Conservation (phyloP, 2,888 invertebrate genomes). For the Meloe dianella region DNA sequence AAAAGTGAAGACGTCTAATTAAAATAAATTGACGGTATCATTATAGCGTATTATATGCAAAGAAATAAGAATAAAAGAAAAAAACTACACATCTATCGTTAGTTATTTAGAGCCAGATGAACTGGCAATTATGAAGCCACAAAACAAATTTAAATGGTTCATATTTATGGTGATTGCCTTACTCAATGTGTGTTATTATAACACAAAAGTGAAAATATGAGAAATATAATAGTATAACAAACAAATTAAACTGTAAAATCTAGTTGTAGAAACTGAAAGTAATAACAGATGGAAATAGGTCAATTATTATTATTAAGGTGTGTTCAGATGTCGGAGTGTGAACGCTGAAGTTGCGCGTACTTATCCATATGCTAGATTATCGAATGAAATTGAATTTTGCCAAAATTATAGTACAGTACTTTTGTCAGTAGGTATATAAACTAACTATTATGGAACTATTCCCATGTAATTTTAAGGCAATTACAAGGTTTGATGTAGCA, state of each 20-base stretch:
- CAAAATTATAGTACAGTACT: too few relatives aligned
- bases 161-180: neutral
- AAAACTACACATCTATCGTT: neutral
- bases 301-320: too few relatives aligned
- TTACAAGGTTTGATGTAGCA: too few relatives aligned
- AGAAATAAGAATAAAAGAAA: neutral
- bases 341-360: too few relatives aligned
- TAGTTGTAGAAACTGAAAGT: neutral
- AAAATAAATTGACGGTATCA: neutral
- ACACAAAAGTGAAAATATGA: neutral
- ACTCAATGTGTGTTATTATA: neutral
- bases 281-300: too few relatives aligned
- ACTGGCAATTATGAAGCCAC: neutral
- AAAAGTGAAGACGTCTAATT: neutral
- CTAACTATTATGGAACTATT: too few relatives aligned
- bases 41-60: neutral
- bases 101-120: neutral
- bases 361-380: too few relatives aligned
- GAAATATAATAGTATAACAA: neutral
- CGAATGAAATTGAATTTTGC: too few relatives aligned
- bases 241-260: too few relatives aligned
- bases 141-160: neutral
- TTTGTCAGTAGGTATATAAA: too few relatives aligned
- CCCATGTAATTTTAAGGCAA: too few relatives aligned
- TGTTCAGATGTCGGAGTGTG: too few relatives aligned